Evolutionary conservation across 2,888 invertebrate species (phyloP), one percentile per base, ranked within the genome.

Genomic region (Volucella inanis): DNA sequence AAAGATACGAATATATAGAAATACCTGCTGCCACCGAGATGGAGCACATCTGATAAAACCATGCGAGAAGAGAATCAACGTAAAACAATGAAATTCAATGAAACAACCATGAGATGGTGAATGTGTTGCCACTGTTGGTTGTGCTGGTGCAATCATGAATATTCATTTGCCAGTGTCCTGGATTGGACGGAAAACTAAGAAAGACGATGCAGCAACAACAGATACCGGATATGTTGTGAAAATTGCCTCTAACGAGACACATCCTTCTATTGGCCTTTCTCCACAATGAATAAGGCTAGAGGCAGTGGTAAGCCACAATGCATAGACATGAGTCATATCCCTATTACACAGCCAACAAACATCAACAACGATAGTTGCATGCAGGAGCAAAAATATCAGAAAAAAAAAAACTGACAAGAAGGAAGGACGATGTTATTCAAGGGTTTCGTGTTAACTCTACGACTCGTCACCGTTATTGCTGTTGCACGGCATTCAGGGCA

Each of bases 11-110:
- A 22, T n/a, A 62, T 1, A 12, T 18, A 1, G 31, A 41, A 8
- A 64, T 12, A 14, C 59, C 62, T n/a, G 31, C 31, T 6, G 31
- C 31, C 39, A 45, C 11, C 15, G 22, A 76, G 59, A 71, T 71
- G 79, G 12, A 70, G 64, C 43, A 49, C 80, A 85, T 68, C 57
- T 76, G 81, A 76, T 76, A 62, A 80, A 71, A 72, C 50, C 41
- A 62, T 54, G 67, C 55, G 67, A 31, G 31, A 3, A 31, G 31
- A 6, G 31, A 85, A 77, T 77, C 71, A 85, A 72, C 71, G 67
- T 43, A 52, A 81, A 77, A 85, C 81, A 77, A 81, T 85, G 77
- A 76, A 80, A 85, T 85, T 81, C 81, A 81, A 85, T 85, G 81
- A 72, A 84, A 71, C 80, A 79, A 52, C 79, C 70, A 55, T 67